These are phyloP conservation scores for Diaphora mendica DNA, from an alignment of 2,888 invertebrate species.

Conservation along the genomic window DNA sequence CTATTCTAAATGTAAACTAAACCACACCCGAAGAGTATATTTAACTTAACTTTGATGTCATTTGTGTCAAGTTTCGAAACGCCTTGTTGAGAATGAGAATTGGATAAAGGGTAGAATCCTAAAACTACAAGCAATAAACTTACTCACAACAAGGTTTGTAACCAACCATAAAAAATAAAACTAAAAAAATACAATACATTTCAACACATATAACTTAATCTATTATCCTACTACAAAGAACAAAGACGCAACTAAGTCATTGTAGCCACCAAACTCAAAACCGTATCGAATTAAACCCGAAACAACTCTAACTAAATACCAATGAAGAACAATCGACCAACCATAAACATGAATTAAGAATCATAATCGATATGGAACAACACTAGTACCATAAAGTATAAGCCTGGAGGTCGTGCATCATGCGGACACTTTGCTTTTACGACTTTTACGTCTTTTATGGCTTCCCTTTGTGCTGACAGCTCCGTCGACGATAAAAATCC, in stretches of 20 bases:
- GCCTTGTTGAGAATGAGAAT: neutral
- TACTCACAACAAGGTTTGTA: neutral
- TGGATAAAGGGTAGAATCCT: neutral
- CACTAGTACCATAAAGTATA: constrained; percentile 56
- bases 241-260: constrained; percentile 23
- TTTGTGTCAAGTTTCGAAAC: neutral
- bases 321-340: constrained; percentile 57
- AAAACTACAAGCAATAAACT: neutral
- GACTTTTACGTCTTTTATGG: constrained; percentile 64
- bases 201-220: constrained; percentile 5
- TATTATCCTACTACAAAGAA: constrained; percentile 5
- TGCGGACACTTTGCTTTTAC: constrained; percentile 71
- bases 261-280: constrained; percentile 8
- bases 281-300: constrained; percentile 21
- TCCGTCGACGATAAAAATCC: constrained; percentile 68
- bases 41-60: neutral
- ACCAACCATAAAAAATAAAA: neutral
- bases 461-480: constrained; percentile 72
- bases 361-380: constrained; percentile 61
- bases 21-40: no score
- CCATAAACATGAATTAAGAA: constrained; percentile 72
- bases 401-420: constrained; percentile 68
- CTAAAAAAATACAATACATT: constrained; percentile 6
- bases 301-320: constrained; percentile 42
- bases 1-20: neutral